Base-by-base conservation (phyloP, 2,113 vertebrate species). In the Hippopotamus amphibius region DNA sequence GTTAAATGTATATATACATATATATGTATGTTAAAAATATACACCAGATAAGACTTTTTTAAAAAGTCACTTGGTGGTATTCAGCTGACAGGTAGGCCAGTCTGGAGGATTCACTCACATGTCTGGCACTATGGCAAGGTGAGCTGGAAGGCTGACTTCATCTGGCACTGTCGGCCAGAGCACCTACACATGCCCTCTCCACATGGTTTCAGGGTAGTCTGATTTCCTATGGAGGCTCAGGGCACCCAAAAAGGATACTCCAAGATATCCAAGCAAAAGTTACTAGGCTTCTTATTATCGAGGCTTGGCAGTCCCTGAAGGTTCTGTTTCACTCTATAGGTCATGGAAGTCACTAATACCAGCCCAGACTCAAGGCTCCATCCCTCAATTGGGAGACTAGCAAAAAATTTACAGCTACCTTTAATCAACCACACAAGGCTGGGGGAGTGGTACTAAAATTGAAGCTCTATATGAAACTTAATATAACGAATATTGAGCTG, bases 181-280 rank as follows among this genome's bases (percentile, higher is more conserved):
- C 26, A 65, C 85, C 55, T 71, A 6, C 6, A 26, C 5, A 7
- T 22, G 33, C 55, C 3, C 16, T 71, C 37, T 87, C 46, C 7
- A 7, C 68, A 28, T 5, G 71, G 33, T 57, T 24, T 89, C 41
- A 13, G 8, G 10, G 30, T 19, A 28, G 68, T 76, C 0, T 8
- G 33, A 24, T 68, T 90, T 95, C 50, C 57, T 72, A 22, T 4
- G 0, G 74, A 89, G 65, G 15, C 46, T 86, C 61, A 37, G 77
- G 41, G 46, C 59, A 93, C 81, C n/a, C 41, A 57, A 76, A 82
- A 83, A 84, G 7, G 17, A 37, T 48, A 55, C 5, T 55, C 30
- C 17, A 74, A 95, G 88, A 87, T 21, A 63, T 41, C 63, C 71
- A 69, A 50, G 68, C 16, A 74, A 16, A 90, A 48, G 12, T 71